Evolutionary conservation across 2,797 vertebrate species (phyloP), one percentile per base, ranked within the genome.

Genomic region (Salmo trutta): DNA sequence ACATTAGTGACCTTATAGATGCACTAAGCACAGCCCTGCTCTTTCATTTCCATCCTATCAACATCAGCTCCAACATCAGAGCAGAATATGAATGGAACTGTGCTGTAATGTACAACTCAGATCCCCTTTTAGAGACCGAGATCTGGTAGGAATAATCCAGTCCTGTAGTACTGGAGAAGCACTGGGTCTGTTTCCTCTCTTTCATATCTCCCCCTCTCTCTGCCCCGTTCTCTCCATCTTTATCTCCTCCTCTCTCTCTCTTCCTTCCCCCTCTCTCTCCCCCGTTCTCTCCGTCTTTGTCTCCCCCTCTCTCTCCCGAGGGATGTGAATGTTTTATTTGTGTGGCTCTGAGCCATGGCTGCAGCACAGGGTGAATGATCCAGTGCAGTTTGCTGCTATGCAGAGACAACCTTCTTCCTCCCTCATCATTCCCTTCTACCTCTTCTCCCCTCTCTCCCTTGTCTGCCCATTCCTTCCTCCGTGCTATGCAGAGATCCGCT

Each of bases 381-480:
- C 90, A 92, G 85, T 91, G 89, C 88, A 92, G 88, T 93, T 93
- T 94, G 92, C 93, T 94, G 93, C 93, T 94, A 93, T 93, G 93
- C 92, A 94, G 93, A 91, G 91, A 89, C 89, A 84, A 77, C 82
- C 84, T 84, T 76, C 83, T 73, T 76, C 82, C 77, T 74, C 76
- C 10, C 10, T 53, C 53, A 65, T 27, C 16, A 5, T 16, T 53
- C 36, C 17, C 64, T 72, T 78, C 65, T 31, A 54, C 33, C 53
- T 51, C 77, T 21, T 6, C 64, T 29, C n/a, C 75, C 54, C 12
- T 21, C 54, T 27, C 67, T 29, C 53, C 53, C 53, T 54, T 19
- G 17, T 5, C 53, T 54, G 17, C 17, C 17, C 17, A 54, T 70
- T 33, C 72, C 76, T 67, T 75, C 80, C 59, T 70, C 73, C 53